These are phyloP conservation scores for Andricus curvator DNA, from an alignment of 2,888 invertebrate genomes.

Conservation along the genomic window DNA sequence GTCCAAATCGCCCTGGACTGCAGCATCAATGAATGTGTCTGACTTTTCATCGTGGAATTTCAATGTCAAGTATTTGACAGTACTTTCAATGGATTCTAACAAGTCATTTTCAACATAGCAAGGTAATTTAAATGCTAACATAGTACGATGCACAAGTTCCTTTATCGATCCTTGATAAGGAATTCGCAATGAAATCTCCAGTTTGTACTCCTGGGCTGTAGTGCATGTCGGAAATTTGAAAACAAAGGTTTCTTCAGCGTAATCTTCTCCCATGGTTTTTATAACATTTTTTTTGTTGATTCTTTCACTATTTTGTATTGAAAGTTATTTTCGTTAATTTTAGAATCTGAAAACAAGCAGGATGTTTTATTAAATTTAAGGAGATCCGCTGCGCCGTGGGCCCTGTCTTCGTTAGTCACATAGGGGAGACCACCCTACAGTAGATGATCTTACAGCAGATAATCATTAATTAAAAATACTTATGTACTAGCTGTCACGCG, in stretches of 20 bases:
- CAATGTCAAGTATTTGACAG: slow-evolving; percentile 84
- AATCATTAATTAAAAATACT: no score
- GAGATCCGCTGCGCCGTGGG: no score
- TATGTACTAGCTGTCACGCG: no score
- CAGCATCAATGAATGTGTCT: slow-evolving; percentile 82
- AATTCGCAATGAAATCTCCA: slow-evolving; percentile 83
- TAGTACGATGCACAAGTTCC: slow-evolving; percentile 84
- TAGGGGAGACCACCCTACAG: no score
- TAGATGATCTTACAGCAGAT: no score
- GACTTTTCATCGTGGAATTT: slow-evolving; percentile 84
- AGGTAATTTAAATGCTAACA: slow-evolving; percentile 85
- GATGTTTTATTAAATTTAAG: no score
- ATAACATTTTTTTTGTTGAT: not conserved
- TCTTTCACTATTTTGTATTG: not conserved
- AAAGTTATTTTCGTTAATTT: not conserved
- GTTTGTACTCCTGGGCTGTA: slow-evolving; percentile 79
- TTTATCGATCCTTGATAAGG: slow-evolving; percentile 82
- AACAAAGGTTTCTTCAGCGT: slow-evolving; percentile 70
- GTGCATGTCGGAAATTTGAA: slow-evolving; percentile 82
- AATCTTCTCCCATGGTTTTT: slow-evolving; percentile 65
- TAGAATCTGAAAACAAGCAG: not conserved
- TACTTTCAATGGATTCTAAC: slow-evolving; percentile 81
- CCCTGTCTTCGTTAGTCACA: no score
- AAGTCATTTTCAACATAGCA: slow-evolving; percentile 85
- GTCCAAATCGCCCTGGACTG: slow-evolving; percentile 83